Evolutionary conservation across 2,113 vertebrate species (phyloP).

Genomic region (Prietella phreatophila): DNA sequence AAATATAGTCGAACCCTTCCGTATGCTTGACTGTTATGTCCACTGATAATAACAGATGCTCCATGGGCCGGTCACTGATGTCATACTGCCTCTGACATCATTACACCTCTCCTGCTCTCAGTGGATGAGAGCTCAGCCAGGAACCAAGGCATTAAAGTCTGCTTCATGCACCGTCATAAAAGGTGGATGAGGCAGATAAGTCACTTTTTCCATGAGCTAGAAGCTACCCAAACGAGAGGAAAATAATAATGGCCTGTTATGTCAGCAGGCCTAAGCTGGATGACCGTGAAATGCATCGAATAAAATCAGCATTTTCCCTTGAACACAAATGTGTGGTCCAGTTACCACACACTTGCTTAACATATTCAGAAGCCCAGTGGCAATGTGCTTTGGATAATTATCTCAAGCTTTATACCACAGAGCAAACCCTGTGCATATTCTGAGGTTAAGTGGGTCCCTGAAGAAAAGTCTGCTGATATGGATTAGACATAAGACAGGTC

Average conservation of each 20-base stretch:
- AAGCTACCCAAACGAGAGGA: slow-evolving; percentile 59
- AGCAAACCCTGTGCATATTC: not conserved
- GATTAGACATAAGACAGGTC: not conserved
- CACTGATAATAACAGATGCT: slow-evolving; percentile 20
- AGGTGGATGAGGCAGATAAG: slow-evolving; percentile 55
- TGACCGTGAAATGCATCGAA: slow-evolving; percentile 48
- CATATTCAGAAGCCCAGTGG: slow-evolving; percentile 27
- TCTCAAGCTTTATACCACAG: not conserved
- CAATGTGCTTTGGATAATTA: slow-evolving; percentile 31
- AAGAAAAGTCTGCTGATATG: not conserved
- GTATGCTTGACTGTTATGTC: slow-evolving; percentile 22
- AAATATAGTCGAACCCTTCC: not conserved
- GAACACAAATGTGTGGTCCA: slow-evolving; percentile 65
- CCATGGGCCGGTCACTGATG: slow-evolving; percentile 36
- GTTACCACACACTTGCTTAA: slow-evolving; percentile 23
- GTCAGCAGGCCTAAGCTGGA: slow-evolving; percentile 60
- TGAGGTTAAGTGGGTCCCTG: not conserved
- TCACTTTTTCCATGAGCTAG: slow-evolving; percentile 76
- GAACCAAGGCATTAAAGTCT: slow-evolving; percentile 63
- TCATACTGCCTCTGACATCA: slow-evolving; percentile 44
- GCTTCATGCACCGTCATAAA: slow-evolving; percentile 70
- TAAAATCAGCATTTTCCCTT: slow-evolving; percentile 26
- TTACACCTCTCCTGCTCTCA: slow-evolving; percentile 34
- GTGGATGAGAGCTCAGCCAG: slow-evolving; percentile 36
- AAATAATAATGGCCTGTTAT: slow-evolving; percentile 66